A percentile compares a stretch with the other conserved stretches of the same genome.
Conservation (phyloP, 2,113 vertebrate genomes). For the Parotia lawesii region DNA sequence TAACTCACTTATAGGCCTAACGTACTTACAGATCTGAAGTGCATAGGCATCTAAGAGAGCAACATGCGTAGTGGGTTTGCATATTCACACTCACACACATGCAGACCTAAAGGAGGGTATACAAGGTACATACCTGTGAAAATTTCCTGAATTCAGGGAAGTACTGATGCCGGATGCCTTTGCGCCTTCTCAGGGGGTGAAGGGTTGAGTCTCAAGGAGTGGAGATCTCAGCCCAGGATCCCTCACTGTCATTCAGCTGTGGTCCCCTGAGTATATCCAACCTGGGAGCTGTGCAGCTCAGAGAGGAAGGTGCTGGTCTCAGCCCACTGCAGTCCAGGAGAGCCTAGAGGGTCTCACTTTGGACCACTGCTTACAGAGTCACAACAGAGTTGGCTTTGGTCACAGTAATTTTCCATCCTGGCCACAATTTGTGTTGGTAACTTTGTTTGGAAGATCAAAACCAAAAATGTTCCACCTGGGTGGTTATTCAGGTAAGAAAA, state of each 20-base stretch:
- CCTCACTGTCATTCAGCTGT: background rate
- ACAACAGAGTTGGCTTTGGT: background rate
- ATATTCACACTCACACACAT: background rate
- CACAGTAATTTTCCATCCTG: background rate
- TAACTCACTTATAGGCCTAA: background rate
- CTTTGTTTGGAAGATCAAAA: background rate
- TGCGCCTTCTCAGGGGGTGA: fast-evolving
- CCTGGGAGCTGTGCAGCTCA: background rate
- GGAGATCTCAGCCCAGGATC: background rate
- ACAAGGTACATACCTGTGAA: background rate
- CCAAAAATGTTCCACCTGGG: background rate
- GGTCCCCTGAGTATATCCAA: no score
- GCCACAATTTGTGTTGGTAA: fast-evolving
- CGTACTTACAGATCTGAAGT: background rate
- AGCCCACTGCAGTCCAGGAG: fast-evolving
- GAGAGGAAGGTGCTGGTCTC: background rate
- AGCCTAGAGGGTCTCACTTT: background rate
- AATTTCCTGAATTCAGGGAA: background rate
- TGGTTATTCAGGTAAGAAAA: background rate
- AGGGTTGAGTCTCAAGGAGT: background rate
- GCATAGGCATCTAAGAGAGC: background rate
- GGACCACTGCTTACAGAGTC: background rate
- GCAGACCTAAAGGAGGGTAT: background rate
- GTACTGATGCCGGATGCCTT: background rate
- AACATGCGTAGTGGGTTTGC: background rate